Base-by-base conservation (phyloP, 1,140 invertebrate species). In the Pachyrhynchus sulphureomaculatus region DNA sequence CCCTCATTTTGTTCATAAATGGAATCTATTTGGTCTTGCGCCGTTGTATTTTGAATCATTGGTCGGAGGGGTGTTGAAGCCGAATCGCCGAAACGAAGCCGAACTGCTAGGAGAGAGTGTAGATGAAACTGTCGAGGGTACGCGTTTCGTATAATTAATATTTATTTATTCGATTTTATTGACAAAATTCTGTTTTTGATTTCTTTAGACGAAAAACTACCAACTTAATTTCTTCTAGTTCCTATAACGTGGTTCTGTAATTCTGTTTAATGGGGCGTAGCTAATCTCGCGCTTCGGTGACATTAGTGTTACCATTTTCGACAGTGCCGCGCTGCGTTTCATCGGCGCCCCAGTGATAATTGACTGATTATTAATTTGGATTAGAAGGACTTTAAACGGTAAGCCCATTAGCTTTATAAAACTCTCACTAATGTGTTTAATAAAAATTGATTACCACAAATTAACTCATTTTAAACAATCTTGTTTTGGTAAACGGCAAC, bases 231-330 rank as follows among this genome's bases (percentile, higher is more conserved):
- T 3, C 13, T 4, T 21, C 10, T 54, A 32, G 18, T 17, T 41
- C 17, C 6, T 29, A 18, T 8, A 39, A 34, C n/a, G 34, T 10
- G 15, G 24, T 18, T 32, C 6, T 56, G 13, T 5, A 23, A 34
- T 23, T 10, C 29, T 47, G 41, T 64, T 68, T 66, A 56, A 72
- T 72, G 70, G 69, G 71, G 68, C 70, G 68, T 72, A 70, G 68
- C 64, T 70, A 67, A 52, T 63, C 52, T 42, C 44, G 52, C 47
- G 64, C 61, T 55, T 48, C 18, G 39, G 66, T 68, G 66, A 65
- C 66, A 65, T 68, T 68, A 65, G 68, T 69, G 62, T 48, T 26
- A 56, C 57, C 36, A 45, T 47, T 61, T 53, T 61, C 53, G 47
- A 23, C 49, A 23, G 52, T 63, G 52, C 36, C 34, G 13, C 20